phyloP scores from a whole-genome alignment of 2,113 vertebrate species.

The Laticauda laticaudata region DNA sequence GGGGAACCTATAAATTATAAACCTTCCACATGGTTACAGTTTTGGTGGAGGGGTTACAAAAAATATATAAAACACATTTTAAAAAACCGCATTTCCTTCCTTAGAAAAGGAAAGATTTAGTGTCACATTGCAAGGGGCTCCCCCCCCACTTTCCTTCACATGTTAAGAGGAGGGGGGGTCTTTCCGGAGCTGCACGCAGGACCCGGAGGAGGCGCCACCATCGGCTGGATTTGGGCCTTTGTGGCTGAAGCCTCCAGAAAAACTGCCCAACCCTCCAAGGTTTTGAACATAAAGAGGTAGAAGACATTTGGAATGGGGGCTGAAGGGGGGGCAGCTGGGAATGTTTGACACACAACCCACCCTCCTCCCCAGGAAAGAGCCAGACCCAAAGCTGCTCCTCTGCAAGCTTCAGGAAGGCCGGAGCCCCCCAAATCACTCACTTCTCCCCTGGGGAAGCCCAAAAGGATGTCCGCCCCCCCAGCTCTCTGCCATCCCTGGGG shows the following conservation, averaged over 20 bases:
- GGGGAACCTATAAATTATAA: constrained; percentile 1
- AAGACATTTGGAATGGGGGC: background rate
- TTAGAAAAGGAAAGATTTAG: background rate
- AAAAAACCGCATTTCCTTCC: background rate
- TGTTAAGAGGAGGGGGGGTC: background rate
- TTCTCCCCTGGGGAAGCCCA: background rate
- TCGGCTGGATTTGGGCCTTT: background rate
- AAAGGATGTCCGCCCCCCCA: background rate
- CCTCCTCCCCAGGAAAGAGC: background rate
- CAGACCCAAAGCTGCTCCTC: too few species aligned
- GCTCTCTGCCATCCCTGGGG: too few species aligned
- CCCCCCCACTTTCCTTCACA: background rate
- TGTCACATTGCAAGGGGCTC: background rate
- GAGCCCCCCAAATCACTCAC: background rate
- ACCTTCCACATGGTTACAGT: background rate
- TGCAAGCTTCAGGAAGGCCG: background rate
- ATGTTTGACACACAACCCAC: background rate
- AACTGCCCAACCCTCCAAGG: background rate
- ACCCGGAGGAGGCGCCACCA: background rate
- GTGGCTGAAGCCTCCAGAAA: background rate
- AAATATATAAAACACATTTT: constrained; percentile 20
- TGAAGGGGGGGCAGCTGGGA: background rate
- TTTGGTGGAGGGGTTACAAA: background rate
- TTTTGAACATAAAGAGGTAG: constrained; percentile 16
- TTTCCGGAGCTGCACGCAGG: background rate